Percentiles rank a stretch among this genome's conserved stretches.
Conservation (phyloP, 2,113 vertebrate genomes). For the Neotragus moschatus region DNA sequence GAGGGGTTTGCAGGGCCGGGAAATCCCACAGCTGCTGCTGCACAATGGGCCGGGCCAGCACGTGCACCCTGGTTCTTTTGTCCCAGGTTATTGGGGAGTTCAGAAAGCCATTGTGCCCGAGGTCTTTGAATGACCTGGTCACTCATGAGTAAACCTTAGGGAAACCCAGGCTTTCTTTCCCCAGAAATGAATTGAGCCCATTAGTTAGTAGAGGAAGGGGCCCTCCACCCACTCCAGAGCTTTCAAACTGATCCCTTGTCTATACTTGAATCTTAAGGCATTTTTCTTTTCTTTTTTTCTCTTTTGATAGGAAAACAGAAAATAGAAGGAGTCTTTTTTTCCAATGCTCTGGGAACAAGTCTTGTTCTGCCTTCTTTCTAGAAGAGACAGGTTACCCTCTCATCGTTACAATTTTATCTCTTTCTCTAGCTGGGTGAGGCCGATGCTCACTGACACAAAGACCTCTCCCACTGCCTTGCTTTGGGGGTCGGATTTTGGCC, state of each 20-base stretch:
- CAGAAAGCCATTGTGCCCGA: slow-evolving; percentile 18
- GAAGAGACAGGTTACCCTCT: background rate
- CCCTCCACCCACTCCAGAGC: background rate
- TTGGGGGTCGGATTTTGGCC: background rate
- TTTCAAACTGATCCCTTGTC: background rate
- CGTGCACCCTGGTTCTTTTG: slow-evolving; percentile 5
- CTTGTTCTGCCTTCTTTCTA: background rate
- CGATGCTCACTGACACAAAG: background rate
- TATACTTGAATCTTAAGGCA: background rate
- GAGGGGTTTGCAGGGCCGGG: background rate
- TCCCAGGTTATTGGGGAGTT: background rate
- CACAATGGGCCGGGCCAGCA: background rate
- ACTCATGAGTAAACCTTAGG: slow-evolving; percentile 39
- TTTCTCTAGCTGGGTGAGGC: background rate
- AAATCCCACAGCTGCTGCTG: background rate
- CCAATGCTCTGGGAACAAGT: background rate
- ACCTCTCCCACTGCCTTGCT: background rate
- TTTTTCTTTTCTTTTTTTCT: background rate
- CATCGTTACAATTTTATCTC: background rate
- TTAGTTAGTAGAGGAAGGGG: background rate
- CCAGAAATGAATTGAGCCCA: background rate
- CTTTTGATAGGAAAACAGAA: background rate
- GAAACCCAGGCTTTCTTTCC: slow-evolving; percentile 21
- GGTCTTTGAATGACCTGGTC: slow-evolving; percentile 35
- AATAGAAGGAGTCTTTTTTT: background rate